Evolutionary conservation across 2,888 invertebrate genomes (phyloP).

Genomic region (Abscondita cerata): DNA sequence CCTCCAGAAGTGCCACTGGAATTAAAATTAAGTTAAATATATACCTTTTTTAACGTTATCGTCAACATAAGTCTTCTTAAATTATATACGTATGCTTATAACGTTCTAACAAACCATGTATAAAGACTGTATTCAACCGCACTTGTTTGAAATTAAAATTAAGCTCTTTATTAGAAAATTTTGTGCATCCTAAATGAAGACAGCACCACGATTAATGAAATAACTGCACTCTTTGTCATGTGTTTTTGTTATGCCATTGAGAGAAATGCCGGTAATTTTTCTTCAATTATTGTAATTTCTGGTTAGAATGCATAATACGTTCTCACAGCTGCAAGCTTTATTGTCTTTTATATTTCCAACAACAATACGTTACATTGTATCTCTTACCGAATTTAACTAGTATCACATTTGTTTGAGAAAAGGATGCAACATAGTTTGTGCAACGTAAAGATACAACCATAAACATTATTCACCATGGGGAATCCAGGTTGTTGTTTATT

Average conservation of each 20-base stretch:
- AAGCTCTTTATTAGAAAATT: too few relatives aligned
- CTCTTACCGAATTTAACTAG: background rate
- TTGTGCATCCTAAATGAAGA: too few relatives aligned
- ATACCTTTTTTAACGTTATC: too few relatives aligned
- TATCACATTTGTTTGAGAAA: slow-evolving; percentile 2
- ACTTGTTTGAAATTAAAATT: too few relatives aligned
- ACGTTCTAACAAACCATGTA: too few relatives aligned
- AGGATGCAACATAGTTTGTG: slow-evolving; percentile 20
- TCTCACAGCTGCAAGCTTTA: slow-evolving; percentile 25
- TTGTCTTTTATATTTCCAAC: background rate
- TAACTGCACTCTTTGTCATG: background rate
- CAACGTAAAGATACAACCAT: slow-evolving; percentile 29
- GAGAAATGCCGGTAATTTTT: slow-evolving; percentile 26
- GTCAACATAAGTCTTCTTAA: too few relatives aligned
- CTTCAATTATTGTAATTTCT: slow-evolving; percentile 27
- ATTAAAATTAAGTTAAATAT: too few relatives aligned
- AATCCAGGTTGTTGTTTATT: slow-evolving; percentile 32
- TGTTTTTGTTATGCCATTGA: slow-evolving; percentile 11
- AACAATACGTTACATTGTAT: background rate
- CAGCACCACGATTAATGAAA: slow-evolving; percentile 2
- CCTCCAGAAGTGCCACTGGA: too few relatives aligned
- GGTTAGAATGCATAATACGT: slow-evolving; percentile 22
- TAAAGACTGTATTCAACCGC: too few relatives aligned
- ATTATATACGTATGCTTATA: too few relatives aligned
- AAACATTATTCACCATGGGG: slow-evolving; percentile 36